These are phyloP conservation scores for Meloidogyne chitwoodi DNA, from an alignment of 1,140 invertebrate species.

Conservation along the genomic window DNA sequence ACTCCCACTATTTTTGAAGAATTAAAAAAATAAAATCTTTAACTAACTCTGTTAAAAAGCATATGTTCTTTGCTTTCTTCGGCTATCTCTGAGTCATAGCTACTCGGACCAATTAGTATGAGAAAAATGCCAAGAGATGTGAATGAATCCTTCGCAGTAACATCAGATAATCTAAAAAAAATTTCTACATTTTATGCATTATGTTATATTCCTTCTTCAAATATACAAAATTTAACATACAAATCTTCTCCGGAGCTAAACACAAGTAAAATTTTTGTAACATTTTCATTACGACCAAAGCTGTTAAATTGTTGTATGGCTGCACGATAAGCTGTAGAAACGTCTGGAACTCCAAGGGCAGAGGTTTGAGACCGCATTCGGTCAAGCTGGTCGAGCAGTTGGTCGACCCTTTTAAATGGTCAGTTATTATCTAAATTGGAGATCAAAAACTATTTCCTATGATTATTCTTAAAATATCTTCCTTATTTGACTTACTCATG, in stretches of 20 bases:
- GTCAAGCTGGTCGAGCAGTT: conserved; percentile 14
- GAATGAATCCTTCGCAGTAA: not conserved
- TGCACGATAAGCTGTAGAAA: conserved; percentile 23
- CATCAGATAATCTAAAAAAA: conserved; percentile 7
- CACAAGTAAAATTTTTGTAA: conserved; percentile 34
- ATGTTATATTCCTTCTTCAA: not conserved
- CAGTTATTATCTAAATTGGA: too few species aligned
- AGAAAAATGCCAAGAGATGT: not conserved
- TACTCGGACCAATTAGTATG: conserved; percentile 19
- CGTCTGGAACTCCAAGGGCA: conserved; percentile 25
- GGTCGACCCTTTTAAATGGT: not conserved
- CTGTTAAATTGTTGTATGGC: conserved; percentile 40
- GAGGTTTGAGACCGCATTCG: not conserved
- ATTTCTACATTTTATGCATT: not conserved
- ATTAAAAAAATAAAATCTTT: not conserved
- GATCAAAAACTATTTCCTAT: too few species aligned
- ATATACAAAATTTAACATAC: conserved; percentile 25
- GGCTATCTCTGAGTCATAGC: conserved; percentile 28
- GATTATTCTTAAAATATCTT: conserved; percentile 25
- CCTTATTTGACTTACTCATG: conserved; percentile 31
- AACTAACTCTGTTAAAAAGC: not conserved
- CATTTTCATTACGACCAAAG: conserved; percentile 28
- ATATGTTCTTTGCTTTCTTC: conserved; percentile 13
- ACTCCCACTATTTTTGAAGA: not conserved
- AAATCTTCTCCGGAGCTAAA: conserved; percentile 34